These are phyloP conservation scores for Tinea semifulvella DNA, from an alignment of 2,888 invertebrate genomes.

Conservation along the genomic window DNA sequence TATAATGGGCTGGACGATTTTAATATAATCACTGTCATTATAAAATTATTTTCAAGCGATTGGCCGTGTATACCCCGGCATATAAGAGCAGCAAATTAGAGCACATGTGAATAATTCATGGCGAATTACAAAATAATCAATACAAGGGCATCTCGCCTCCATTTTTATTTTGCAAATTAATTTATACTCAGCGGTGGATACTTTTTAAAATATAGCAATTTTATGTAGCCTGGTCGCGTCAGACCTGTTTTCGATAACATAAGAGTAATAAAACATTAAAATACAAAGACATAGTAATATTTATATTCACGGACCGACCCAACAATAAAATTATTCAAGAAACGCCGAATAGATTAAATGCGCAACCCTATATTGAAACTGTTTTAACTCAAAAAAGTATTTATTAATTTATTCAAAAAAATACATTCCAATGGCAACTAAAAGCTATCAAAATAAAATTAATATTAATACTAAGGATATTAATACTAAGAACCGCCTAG, in stretches of 20 bases:
- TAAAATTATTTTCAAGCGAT: constrained; percentile 12
- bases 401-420: too few relatives aligned
- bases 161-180: constrained; percentile 42
- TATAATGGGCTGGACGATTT: constrained; percentile 21
- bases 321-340: too few relatives aligned
- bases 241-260: constrained; percentile 36
- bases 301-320: too few relatives aligned
- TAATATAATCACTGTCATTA: constrained; percentile 30
- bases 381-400: too few relatives aligned
- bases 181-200: constrained; percentile 44
- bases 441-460: too few relatives aligned
- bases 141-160: constrained; percentile 26
- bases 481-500: too few relatives aligned
- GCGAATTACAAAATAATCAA: constrained; percentile 40
- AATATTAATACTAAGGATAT: too few relatives aligned
- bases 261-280: constrained; percentile 35
- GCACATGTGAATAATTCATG: constrained; percentile 39
- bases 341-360: too few relatives aligned
- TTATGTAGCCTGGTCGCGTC: constrained; percentile 30
- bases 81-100: constrained; percentile 28
- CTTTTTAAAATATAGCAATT: constrained; percentile 56
- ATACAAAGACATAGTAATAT: constrained; percentile 2
- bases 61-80: not conserved
- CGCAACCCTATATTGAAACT: too few relatives aligned
- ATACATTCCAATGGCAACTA: too few relatives aligned